A percentile compares a stretch with the other conserved stretches of the same genome.
These are phyloP conservation scores for Muschampia plurimacula DNA, from an alignment of 2,888 invertebrate species.

Conservation along the genomic window DNA sequence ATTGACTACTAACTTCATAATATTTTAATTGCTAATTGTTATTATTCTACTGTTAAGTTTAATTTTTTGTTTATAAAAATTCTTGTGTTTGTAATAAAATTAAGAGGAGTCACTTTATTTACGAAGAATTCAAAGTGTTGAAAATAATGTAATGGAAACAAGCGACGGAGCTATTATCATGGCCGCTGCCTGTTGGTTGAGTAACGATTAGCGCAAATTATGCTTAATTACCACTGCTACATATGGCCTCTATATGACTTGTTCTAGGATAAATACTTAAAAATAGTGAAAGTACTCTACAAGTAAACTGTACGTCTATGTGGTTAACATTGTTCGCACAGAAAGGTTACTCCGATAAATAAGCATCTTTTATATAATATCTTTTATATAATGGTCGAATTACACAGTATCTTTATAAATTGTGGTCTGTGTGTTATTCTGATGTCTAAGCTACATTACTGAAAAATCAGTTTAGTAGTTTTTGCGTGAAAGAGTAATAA, in stretches of 20 bases:
- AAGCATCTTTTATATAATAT: too few relatives aligned
- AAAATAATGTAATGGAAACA: conserved; percentile 13
- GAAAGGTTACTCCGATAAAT: neutral
- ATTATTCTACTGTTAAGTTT: neutral
- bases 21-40: too few relatives aligned
- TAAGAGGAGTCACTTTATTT: neutral
- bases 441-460: too few relatives aligned
- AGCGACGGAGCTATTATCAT: conserved; percentile 7
- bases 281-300: conserved; percentile 25
- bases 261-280: conserved; percentile 16
- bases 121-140: conserved; percentile 1
- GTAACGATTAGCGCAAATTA: conserved; percentile 33
- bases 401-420: too few relatives aligned
- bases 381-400: too few relatives aligned
- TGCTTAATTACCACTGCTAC: conserved; percentile 29
- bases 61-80: neutral
- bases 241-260: conserved; percentile 25
- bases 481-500: too few relatives aligned
- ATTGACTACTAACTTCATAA: too few relatives aligned
- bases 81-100: neutral
- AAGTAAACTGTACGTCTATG: neutral
- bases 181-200: conserved; percentile 19
- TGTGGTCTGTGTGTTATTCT: too few relatives aligned
- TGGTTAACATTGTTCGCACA: neutral
- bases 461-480: too few relatives aligned